Base-by-base conservation (phyloP, 2,797 vertebrate genomes). In the Acipenser transmontanus region DNA sequence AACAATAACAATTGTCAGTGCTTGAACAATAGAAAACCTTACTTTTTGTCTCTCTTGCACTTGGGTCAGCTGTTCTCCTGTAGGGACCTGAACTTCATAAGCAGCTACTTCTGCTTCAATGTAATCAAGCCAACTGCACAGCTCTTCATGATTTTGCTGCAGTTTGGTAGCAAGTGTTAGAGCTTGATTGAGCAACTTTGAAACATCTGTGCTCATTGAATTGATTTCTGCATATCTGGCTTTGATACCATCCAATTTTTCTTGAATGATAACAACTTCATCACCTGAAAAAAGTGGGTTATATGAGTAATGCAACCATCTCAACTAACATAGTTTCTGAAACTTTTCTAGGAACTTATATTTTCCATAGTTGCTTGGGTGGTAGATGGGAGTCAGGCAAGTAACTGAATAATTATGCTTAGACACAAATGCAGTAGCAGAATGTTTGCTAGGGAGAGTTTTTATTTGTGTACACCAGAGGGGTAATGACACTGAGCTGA, bases 181-280 rank as follows among this genome's bases (percentile, higher is more conserved):
- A 8, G 94, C 94, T 68, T 85, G 88, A 52, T 97, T 93, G 77
- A 99, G 79, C 8, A 87, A 94, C 80, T 90, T 92, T 66, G 91
- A 83, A 50, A 97, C 94, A 1, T 85, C 83, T 14, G 76, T 78
- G 73, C 96, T 95, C 83, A 95, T 76, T 10, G 90, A 86, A 54
- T 81, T 93, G 70, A 99, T 96, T 71, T 99, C 96, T 69, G 86
- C 91, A 71, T 99, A 99, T 71, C 94, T 92, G 0, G 85, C 80
- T 88, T 97, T 99, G 80, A 99, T 97, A 72, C 93, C 93, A 67
- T 99, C 97, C 74, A 99, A 84, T 79, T 98, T 99, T 74, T 96
- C 93, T 83, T 99, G 97, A 82, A 99, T 94, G 66, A 97, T 89
- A 69, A 99, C 77, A 74, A 98, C 95, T 86, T 99, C 97, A 76